Conservation (phyloP, 2,888 invertebrate species). For the Perithous albicinctus region DNA sequence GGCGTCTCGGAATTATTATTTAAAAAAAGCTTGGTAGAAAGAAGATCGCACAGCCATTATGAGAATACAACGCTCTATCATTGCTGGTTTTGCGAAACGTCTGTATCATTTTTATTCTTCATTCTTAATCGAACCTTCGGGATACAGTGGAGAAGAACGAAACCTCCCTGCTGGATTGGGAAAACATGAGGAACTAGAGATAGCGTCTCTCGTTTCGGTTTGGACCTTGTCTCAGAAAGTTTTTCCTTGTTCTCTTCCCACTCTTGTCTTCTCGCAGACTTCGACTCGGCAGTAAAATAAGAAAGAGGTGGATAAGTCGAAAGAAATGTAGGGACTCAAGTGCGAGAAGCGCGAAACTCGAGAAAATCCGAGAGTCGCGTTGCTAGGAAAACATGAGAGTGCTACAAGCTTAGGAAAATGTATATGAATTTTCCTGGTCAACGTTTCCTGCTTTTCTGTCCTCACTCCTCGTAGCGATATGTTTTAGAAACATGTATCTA, state of each 20-base stretch:
- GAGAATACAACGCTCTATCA: neutral
- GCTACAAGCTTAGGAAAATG: slow-evolving; percentile 22
- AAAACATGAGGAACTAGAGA: slow-evolving; percentile 62
- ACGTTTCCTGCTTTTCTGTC: neutral
- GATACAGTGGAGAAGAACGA: slow-evolving; percentile 69
- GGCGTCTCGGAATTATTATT: neutral
- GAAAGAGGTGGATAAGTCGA: slow-evolving; percentile 51
- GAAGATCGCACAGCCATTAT: neutral
- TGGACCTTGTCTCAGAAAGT: neutral
- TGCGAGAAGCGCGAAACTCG: slow-evolving; percentile 61
- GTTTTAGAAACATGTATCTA: neutral
- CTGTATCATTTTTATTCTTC: slow-evolving; percentile 16
- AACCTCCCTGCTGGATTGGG: slow-evolving; percentile 74
- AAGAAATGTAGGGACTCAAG: slow-evolving; percentile 44
- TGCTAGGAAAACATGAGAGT: slow-evolving; percentile 67
- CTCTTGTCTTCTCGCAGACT: slow-evolving; percentile 1
- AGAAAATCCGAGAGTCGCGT: slow-evolving; percentile 66
- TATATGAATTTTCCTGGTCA: neutral
- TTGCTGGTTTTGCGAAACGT: neutral
- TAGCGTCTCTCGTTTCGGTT: neutral
- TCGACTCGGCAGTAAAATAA: slow-evolving; percentile 6
- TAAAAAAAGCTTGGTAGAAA: neutral
- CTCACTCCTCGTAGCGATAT: neutral
- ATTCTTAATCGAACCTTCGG: neutral
- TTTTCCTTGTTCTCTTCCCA: neutral